These are phyloP conservation scores for Cettia cetti DNA, from an alignment of 2,113 vertebrate species.

Conservation along the genomic window DNA sequence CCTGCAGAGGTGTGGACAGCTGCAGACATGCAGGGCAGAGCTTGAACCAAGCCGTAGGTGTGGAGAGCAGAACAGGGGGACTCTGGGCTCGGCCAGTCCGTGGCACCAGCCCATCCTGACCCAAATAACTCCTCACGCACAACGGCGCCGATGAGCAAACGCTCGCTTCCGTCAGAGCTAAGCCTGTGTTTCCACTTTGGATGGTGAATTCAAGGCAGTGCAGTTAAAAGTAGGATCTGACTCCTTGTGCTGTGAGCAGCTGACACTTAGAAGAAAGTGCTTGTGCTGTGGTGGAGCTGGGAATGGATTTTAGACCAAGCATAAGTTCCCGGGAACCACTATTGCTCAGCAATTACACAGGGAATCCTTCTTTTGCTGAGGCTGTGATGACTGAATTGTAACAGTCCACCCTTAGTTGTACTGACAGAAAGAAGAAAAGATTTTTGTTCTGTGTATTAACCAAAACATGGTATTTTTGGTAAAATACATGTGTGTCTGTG, in stretches of 20 bases:
- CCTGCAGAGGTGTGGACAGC: background rate
- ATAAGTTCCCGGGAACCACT: background rate
- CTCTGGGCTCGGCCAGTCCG: background rate
- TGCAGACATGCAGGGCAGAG: background rate
- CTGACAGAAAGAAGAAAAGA: background rate
- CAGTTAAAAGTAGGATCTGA: background rate
- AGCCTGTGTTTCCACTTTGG: background rate
- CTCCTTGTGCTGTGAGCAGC: background rate
- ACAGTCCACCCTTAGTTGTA: background rate
- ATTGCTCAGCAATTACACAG: background rate
- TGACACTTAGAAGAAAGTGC: background rate
- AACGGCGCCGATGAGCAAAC: rapidly evolving
- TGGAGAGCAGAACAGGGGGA: background rate
- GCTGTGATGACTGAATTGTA: background rate
- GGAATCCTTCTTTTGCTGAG: background rate
- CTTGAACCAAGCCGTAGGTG: background rate
- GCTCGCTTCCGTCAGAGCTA: background rate
- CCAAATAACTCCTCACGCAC: rapidly evolving
- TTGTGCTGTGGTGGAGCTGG: background rate
- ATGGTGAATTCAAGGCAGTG: background rate
- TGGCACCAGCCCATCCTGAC: background rate
- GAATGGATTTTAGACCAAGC: background rate
- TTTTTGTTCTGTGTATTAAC: background rate
- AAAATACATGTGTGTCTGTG: background rate
- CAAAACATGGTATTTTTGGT: background rate